phyloP scores from a whole-genome alignment of 2,888 invertebrate species.

The Scrobipalpa atriplicella region DNA sequence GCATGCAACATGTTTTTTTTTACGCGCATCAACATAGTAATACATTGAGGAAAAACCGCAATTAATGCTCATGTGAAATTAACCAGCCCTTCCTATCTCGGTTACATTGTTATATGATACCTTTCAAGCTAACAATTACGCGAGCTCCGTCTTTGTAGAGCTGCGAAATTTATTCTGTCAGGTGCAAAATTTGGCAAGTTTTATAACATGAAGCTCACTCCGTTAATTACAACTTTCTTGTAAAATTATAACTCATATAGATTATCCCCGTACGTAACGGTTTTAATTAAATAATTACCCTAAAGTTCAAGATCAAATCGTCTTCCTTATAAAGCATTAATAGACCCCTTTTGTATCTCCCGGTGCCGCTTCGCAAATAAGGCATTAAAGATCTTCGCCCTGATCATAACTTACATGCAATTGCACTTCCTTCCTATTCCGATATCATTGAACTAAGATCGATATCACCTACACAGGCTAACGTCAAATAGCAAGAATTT shows the following conservation, averaged over 20 bases:
- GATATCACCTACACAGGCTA: constrained; percentile 72
- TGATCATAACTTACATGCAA: constrained; percentile 49
- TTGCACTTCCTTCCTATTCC: constrained; percentile 69
- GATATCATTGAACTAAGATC: constrained; percentile 36
- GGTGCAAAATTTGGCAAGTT: constrained; percentile 2
- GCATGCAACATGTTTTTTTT: constrained; percentile 48
- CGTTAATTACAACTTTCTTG: constrained; percentile 5
- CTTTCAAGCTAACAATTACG: background rate
- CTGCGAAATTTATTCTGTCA: constrained; percentile 8
- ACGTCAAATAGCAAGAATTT: constrained; percentile 81
- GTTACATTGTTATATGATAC: constrained; percentile 26
- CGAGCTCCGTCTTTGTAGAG: constrained; percentile 6
- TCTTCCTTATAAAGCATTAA: constrained; percentile 6
- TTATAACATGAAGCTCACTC: background rate
- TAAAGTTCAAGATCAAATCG: constrained; percentile 12
- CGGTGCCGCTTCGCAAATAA: constrained; percentile 20
- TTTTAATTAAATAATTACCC: constrained; percentile 5
- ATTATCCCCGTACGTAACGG: constrained; percentile 5
- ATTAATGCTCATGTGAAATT: constrained; percentile 47
- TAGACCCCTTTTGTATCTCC: constrained; percentile 14
- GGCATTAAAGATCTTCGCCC: constrained; percentile 22
- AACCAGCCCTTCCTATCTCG: constrained; percentile 41
- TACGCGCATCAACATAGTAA: constrained; percentile 42
- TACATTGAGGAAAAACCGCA: constrained; percentile 46
- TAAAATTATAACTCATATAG: background rate